Evolutionary conservation across 1,140 invertebrate species (phyloP), one percentile per base, ranked within the genome.

Genomic region (Bradysia coprophila): DNA sequence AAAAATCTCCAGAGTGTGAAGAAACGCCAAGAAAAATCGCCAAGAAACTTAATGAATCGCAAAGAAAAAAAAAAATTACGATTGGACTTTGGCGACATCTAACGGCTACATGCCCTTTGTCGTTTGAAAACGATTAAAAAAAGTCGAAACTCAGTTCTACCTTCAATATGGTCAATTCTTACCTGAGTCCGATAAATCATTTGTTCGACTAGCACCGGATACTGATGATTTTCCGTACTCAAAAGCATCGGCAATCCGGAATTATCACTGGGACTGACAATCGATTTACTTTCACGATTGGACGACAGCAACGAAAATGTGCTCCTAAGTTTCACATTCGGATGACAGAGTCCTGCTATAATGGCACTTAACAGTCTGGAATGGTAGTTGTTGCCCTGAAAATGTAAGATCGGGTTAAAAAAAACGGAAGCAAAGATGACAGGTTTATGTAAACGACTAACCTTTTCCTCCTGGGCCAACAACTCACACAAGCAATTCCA

Each of bases 401-500:
- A n/a, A n/a, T n/a, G 43, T 34, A 8, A 31, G 8, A 31, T 9
- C 28, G 28, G n/a, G 8, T 31, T 31, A 31, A 31, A 34, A 11
- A 13, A 34, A 34, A 34, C 11, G 4, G 18, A 34, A 13, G 18
- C n/a, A n/a, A n/a, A n/a, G n/a, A n/a, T n/a, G n/a, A n/a, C n/a
- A n/a, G n/a, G n/a, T n/a, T n/a, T n/a, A n/a, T n/a, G n/a, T n/a
- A n/a, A n/a, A 37, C 18, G 46, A 52, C 62, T 62, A 68, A 84
- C 81, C 61, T 80, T 80, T 49, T 86, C 75, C 45, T 86, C 80
- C 51, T 83, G 72, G 32, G 71, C 71, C 16, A 95, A 64, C 13
- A 94, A 60, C 54, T 91, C 83, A 63, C 90, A 93, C 0, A 96
- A 59, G 53, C 83, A 84, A 43, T 79, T 78, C 91, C 92, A 95